phyloP scores from a whole-genome alignment of 2,113 vertebrate species.

The Nycticorax nycticorax region DNA sequence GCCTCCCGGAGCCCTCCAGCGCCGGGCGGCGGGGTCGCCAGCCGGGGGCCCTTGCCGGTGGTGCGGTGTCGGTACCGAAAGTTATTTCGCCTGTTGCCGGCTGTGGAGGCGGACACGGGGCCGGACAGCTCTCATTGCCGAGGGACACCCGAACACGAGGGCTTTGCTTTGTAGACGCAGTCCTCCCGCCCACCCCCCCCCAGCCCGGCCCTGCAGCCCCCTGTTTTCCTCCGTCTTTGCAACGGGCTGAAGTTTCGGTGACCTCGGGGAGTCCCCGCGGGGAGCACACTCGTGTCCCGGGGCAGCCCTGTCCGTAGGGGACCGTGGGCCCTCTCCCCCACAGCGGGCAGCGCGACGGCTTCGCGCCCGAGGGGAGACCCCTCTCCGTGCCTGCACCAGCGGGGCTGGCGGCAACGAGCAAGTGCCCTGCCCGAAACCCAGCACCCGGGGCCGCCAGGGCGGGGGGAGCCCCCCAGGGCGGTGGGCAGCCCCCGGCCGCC shows the following conservation, averaged over 20 bases:
- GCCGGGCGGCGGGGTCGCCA: neutral
- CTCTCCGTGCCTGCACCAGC: fast-evolving
- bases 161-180: neutral
- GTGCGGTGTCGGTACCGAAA: too few relatives aligned
- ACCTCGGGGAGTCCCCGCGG: neutral
- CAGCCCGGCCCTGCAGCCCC: too few relatives aligned
- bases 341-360: too few relatives aligned
- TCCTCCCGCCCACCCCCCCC: too few relatives aligned
- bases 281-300: neutral
- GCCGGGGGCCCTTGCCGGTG: neutral
- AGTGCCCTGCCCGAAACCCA: neutral
- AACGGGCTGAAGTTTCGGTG: fast-evolving
- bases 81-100: neutral
- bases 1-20: neutral
- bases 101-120: neutral
- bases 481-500: neutral
- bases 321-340: neutral
- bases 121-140: neutral
- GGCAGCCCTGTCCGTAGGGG: neutral
- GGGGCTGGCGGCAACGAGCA: neutral
- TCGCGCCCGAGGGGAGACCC: fast-evolving
- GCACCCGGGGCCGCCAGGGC: neutral
- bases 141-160: neutral
- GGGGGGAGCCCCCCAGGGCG: too few relatives aligned
- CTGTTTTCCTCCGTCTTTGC: neutral